Evolutionary conservation across 2,797 vertebrate species (phyloP).

Genomic region (Eulemur rubriventer): DNA sequence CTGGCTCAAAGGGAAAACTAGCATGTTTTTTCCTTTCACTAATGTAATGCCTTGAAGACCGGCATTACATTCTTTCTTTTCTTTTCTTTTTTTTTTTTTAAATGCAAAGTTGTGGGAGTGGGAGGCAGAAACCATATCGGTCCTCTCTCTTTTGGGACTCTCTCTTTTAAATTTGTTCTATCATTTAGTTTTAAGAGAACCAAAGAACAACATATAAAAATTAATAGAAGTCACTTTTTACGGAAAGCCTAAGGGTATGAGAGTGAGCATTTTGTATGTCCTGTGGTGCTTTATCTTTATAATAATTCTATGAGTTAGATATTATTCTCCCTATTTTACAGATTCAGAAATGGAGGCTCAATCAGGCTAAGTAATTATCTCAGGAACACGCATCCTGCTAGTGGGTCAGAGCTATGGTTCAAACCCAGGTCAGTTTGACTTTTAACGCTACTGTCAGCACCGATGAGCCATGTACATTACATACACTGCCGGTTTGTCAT

Average conservation of each 20-base stretch:
- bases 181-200: not conserved
- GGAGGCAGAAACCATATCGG: not conserved
- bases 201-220: not conserved
- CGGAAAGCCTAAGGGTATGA: not conserved
- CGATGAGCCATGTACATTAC: not conserved
- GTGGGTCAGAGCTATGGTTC: not conserved
- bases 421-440: not conserved
- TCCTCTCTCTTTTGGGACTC: not conserved
- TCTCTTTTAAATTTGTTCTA: not conserved
- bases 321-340: not conserved
- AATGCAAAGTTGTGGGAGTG: not conserved
- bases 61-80: not conserved
- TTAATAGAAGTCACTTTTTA: not conserved
- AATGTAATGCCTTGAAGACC: not conserved
- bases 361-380: not conserved
- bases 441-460: not conserved
- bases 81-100: not conserved
- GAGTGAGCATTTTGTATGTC: not conserved
- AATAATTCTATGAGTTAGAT: not conserved
- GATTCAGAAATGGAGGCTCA: not conserved
- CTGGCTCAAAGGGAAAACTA: not conserved
- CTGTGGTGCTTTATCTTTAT: not conserved
- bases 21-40: not conserved
- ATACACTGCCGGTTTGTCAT: rapidly evolving
- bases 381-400: not conserved